Base-by-base conservation (phyloP, 1,140 invertebrate species). In the Macrotrachela quadricornifera region DNA sequence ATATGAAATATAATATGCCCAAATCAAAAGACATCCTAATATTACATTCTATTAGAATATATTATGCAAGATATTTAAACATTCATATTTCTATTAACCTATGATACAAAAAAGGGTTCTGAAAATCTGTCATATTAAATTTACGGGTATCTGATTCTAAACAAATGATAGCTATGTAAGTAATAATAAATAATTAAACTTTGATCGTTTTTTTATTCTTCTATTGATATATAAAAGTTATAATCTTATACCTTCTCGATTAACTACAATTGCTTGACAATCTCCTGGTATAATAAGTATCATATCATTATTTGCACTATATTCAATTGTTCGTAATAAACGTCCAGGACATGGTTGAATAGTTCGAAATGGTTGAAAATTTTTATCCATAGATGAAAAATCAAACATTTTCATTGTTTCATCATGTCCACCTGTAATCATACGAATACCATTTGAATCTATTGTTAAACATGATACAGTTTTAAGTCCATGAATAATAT, bases 321-420 rank as follows among this genome's bases (percentile, higher is more conserved):
- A 97, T 56, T 90, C 80, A 0, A 97, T 62, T 50, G 78, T 77
- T 60, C 81, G 81, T 39, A 97, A 90, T 0, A 85, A 84, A 71
- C 97, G 85, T 63, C 74, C 85, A 66, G 94, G 88, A 69, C 85
- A 91, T 0, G 91, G 91, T 58, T 82, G 78, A 10, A 94, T 69
- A 0, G 80, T 83, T n/a, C 91, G 75, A 64, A 96, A 97, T 57
- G 83, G 83, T 49, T 81, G 76, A 70, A 92, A 75, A 0, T 80
- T 76, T 13, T 11, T 11, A 68, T 96, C 88, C 87, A 97, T 95
- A 10, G 90, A 90, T 53, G 85, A 82, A 75, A 96, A 97, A 71
- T 97, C 91, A 85, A 86, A 97, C 58, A 96, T 84, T 54, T 80
- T 81, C 0, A 97, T 80, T 59, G 94, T 85, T 70, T 94, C 96